Evolutionary conservation across 2,113 vertebrate genomes (phyloP), one percentile per base, ranked within the genome.

Genomic region (Cinclus mexicanus): DNA sequence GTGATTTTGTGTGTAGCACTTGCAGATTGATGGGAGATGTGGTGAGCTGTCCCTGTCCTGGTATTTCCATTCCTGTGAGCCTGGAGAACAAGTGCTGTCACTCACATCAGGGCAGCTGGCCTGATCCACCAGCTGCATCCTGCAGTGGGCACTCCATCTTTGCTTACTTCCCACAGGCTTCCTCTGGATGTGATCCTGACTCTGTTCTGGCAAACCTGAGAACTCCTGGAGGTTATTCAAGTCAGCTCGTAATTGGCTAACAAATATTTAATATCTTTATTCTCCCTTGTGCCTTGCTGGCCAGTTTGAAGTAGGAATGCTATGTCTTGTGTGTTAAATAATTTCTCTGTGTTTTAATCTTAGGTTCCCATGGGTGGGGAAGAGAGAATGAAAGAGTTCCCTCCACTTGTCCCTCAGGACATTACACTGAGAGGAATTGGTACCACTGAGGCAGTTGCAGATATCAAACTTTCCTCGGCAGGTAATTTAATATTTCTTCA

Each of bases 401-500:
- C 99, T 4, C 92, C 97, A 1, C 93, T 99, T 59, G 74, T 98
- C 81, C 93, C 98, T 83, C 97, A 98, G 96, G 99, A 99, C 35
- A 95, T 99, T 72, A 97, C 79, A 7, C 68, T 99, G 94, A 83
- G 98, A 96, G 99, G 99, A 49, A 95, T 94, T 74, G 98, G 97
- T 29, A 69, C 87, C 24, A 84, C 69, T n/a, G 97, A 98, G 67
- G 99, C 99, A 31, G 96, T 98, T 1, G 98, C 98, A n/a, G 99
- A 99, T 95, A 98, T 99, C 97, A 99, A 98, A 67, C 97, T 99
- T 92, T 99, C 99, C 7, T 99, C 99, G 87, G 98, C 99, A 98
- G 99, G 99, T 99, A 97, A 92, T 59, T 88, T n/a, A 78, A 14
- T 37, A 69, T 93, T 95, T 81, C 61, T 84, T 89, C 33, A 31